These are phyloP conservation scores for Alcis repandata DNA, from an alignment of 2,888 invertebrate species.

Conservation along the genomic window DNA sequence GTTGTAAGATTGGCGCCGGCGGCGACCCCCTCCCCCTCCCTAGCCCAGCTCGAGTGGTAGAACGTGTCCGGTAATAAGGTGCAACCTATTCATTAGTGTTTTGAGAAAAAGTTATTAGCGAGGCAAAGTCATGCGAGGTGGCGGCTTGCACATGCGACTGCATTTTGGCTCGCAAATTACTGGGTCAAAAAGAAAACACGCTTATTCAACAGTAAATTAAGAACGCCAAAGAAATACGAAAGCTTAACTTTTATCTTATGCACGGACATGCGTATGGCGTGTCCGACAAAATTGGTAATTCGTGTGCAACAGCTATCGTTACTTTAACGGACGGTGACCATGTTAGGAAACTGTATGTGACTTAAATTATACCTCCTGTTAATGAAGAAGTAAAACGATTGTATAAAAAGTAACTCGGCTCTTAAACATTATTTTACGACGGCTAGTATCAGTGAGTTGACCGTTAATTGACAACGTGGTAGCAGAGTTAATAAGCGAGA, in stretches of 20 bases:
- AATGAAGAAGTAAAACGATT: conserved; percentile 28
- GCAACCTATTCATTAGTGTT: conserved; percentile 84
- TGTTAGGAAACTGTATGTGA: conserved; percentile 21
- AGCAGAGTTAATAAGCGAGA: conserved; percentile 68
- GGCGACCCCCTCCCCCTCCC: conserved; percentile 46
- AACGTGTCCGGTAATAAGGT: conserved; percentile 83
- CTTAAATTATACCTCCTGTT: conserved; percentile 28
- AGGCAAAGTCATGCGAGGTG: conserved; percentile 69
- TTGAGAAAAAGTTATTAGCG: conserved; percentile 82
- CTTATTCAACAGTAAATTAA: conserved; percentile 36
- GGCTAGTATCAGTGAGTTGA: conserved; percentile 46
- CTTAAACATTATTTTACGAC: conserved; percentile 22
- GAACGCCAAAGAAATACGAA: conserved; percentile 19
- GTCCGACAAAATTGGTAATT: conserved; percentile 25
- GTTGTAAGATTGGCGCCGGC: conserved; percentile 71
- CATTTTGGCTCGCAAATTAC: conserved; percentile 74
- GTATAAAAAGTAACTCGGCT: conserved; percentile 37
- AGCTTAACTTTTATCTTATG: conserved; percentile 18
- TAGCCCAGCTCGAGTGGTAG: conserved; percentile 64
- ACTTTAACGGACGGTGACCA: conserved; percentile 18
- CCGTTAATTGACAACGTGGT: conserved; percentile 65
- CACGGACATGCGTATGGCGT: conserved; percentile 29
- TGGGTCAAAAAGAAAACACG: conserved; percentile 61
- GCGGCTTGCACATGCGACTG: conserved; percentile 74
- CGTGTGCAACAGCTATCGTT: conserved; percentile 5